Conservation (phyloP, 2,113 vertebrate species). For the Indicator indicator region DNA sequence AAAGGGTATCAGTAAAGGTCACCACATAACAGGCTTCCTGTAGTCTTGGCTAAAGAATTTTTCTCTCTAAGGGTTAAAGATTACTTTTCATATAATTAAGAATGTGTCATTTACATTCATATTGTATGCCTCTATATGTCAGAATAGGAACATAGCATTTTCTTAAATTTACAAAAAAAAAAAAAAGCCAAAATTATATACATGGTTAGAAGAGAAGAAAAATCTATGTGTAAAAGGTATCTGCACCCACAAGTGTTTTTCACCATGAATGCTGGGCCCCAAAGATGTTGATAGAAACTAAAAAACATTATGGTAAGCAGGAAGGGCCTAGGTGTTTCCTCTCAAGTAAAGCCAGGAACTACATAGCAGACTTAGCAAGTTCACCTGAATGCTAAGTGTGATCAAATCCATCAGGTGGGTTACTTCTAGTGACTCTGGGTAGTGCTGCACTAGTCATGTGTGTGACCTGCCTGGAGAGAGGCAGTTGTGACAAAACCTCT, state of each 20-base stretch:
- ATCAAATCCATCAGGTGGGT: background rate
- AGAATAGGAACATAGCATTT: background rate
- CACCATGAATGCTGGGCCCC: background rate
- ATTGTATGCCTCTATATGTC: background rate
- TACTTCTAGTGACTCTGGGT: background rate
- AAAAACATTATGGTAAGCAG: background rate
- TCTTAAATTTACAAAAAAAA: background rate
- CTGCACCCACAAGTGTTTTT: background rate
- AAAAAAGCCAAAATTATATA: background rate
- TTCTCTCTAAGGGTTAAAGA: background rate
- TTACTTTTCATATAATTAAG: background rate
- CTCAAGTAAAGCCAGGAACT: background rate
- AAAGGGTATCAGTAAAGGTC: slow-evolving; percentile 6
- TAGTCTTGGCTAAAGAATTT: background rate
- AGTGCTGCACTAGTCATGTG: rapidly evolving
- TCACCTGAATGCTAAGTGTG: background rate
- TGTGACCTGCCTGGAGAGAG: background rate
- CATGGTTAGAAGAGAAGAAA: background rate
- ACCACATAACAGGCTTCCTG: background rate
- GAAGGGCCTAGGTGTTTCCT: background rate
- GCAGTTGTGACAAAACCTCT: background rate
- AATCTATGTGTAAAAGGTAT: background rate
- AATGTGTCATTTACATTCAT: background rate
- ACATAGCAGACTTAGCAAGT: background rate
- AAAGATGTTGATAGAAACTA: background rate